phyloP scores from a whole-genome alignment of 2,113 vertebrate genomes.

The Actenoides lindsayi region DNA sequence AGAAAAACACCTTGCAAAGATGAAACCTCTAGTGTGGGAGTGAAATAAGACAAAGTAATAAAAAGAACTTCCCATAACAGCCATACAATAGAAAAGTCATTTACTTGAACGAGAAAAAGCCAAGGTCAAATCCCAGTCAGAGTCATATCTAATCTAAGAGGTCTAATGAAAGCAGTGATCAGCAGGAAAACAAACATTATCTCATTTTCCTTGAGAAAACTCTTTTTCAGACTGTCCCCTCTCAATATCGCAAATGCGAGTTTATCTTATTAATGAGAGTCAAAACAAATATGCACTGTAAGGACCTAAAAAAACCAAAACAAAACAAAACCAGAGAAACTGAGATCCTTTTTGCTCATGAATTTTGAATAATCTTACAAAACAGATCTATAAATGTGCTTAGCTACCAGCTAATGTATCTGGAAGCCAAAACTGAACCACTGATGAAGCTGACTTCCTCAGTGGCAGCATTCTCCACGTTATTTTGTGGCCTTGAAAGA shows the following conservation, averaged over 20 bases:
- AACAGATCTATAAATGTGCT: not conserved
- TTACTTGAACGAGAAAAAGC: not conserved
- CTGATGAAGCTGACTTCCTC: not conserved
- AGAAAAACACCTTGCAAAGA: not conserved
- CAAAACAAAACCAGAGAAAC: not conserved
- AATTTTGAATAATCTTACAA: not conserved
- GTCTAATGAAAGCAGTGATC: not conserved
- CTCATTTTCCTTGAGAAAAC: not conserved
- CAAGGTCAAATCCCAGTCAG: not conserved
- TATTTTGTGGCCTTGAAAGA: not conserved
- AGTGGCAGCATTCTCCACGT: not conserved
- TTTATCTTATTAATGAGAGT: not conserved
- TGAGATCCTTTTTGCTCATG: not conserved
- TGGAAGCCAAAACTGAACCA: not conserved
- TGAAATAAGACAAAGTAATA: not conserved
- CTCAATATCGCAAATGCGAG: not conserved
- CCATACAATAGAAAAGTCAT: not conserved
- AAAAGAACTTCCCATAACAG: not conserved
- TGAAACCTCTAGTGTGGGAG: not conserved
- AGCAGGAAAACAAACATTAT: not conserved
- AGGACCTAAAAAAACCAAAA: not conserved
- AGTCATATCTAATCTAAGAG: not conserved
- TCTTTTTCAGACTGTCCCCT: not conserved
- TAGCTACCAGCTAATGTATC: not conserved
- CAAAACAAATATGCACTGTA: not conserved